Evolutionary conservation across 1,140 invertebrate species (phyloP), one percentile per base, ranked within the genome.

Genomic region (Heliconius eleuchia): DNA sequence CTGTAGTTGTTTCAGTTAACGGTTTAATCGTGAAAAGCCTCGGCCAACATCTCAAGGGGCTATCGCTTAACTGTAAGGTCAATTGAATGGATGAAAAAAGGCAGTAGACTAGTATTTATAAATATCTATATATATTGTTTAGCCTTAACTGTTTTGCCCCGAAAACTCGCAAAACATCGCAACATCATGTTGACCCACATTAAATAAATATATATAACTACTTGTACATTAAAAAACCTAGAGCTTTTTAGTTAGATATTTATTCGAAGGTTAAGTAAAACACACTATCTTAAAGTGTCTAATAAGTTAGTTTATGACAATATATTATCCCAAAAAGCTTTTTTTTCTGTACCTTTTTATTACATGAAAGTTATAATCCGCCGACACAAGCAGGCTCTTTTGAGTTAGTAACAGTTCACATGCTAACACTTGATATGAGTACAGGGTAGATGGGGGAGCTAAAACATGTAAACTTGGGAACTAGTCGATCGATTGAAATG

Each of bases 41-140:
- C 60, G 60, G 30, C 27, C 60, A 66, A 66, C 60, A 66, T 66
- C 60, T 66, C 60, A 66, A 66, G 60, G 60, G 60, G 60, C 11
- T 66, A 30, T 66, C 60, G 60, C 60, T 60, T 60, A 60, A 60
- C 57, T 27, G 23, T 23, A 60, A 60, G 57, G 57, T 60, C 57
- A 27, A 60, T 19, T n/a, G 57, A n/a, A n/a, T 60, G 57, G 57
- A 60, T 7, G 57, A 9, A 60, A 27, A 60, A 60, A 46, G n/a
- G 2, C 57, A 9, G 57, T 23, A 23, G 11, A 60, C 0, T 60
- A 23, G n/a, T 2, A 60, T 27, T 60, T 60, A 60, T 60, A 23
- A 23, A 23, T 3, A 57, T n/a, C 34, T 6, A 34, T 34, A 34
- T 34, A 6, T 34, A 6, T 34, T 3, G 34, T 37, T 37, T 37